These are phyloP conservation scores for Cebus imitator DNA, from an alignment of 2,113 vertebrate genomes.

Conservation along the genomic window DNA sequence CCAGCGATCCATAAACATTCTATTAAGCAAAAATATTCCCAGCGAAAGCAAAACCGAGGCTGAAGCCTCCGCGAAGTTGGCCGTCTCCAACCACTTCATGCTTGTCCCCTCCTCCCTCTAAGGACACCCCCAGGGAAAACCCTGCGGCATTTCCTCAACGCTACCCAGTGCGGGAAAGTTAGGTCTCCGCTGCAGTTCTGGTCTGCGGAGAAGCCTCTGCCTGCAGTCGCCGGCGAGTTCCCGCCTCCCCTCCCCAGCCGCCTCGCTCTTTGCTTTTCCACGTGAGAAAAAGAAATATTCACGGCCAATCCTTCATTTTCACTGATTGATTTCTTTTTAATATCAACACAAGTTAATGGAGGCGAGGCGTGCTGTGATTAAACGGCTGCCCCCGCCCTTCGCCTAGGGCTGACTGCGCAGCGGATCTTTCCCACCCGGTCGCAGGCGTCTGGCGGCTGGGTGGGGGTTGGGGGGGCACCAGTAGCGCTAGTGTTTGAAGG, in stretches of 20 bases:
- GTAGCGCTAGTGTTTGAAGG: background rate
- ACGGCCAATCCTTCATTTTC: constrained; percentile 59
- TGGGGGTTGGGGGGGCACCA: background rate
- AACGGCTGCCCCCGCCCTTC: constrained; percentile 31
- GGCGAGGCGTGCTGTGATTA: constrained; percentile 46
- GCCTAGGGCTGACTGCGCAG: constrained; percentile 22
- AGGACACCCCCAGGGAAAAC: constrained; percentile 44
- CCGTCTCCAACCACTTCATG: background rate
- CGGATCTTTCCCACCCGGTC: background rate
- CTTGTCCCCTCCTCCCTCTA: background rate
- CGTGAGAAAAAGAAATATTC: constrained; percentile 39
- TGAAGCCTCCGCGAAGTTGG: constrained; percentile 13
- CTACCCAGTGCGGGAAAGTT: constrained; percentile 50
- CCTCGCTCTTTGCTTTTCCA: constrained; percentile 40
- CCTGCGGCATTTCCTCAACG: constrained; percentile 26
- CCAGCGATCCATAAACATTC: constrained; percentile 72
- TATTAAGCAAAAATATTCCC: constrained; percentile 73
- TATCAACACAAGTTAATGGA: constrained; percentile 64
- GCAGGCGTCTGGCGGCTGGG: background rate
- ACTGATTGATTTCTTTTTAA: constrained; percentile 75
- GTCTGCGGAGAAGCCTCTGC: background rate
- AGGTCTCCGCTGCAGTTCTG: background rate
- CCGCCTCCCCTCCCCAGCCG: background rate
- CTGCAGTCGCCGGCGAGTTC: constrained; percentile 9
- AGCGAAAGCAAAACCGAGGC: constrained; percentile 62